Evolutionary conservation across 2,888 invertebrate species (phyloP), one percentile per base, ranked within the genome.

Genomic region (Tachina lurida): DNA sequence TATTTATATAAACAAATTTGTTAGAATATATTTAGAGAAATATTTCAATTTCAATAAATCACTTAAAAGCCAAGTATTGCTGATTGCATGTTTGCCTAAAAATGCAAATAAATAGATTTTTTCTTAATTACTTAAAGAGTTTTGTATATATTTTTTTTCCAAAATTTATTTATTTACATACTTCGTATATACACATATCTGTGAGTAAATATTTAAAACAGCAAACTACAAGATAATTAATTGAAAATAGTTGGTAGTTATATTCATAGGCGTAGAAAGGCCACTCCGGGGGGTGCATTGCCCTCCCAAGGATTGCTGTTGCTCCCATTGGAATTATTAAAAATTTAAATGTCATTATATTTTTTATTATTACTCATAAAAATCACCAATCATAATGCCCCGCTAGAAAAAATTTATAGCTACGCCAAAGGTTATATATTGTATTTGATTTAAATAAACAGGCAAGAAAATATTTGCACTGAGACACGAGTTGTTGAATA

Each of bases 61-160:
- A n/a, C 31, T 31, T 22, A 9, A 0, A 60, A 4, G 10, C 17
- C 17, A 39, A 19, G 43, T 43, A 19, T 22, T 22, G 45, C 43
- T 54, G 22, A 43, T 56, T 70, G 17, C 7, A 15, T 56, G 54
- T 74, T 74, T 74, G 49, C 12, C 41, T 52, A 10, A 22, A 41
- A 62, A 62, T 13, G 49, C 15, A 74, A 74, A 52, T 52, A 43
- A 75, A 43, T 52, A 54, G 41, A 52, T 52, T 63, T 74, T 47
- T 43, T 63, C 19, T 4, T 47, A 76, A 67, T 67, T 56, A 56
- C 45, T 58, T 10, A 47, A 76, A 67, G 39, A 58, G 13, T 77
- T 68, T 63, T 63, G 52, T 39, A 13, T 22, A 5, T 0, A 13
- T 41, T 2, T 9, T n/a, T 19, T 22, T 58, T 56, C 0, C 17